Evolutionary conservation across 2,113 vertebrate species (phyloP).

Genomic region (Saccopteryx bilineata): DNA sequence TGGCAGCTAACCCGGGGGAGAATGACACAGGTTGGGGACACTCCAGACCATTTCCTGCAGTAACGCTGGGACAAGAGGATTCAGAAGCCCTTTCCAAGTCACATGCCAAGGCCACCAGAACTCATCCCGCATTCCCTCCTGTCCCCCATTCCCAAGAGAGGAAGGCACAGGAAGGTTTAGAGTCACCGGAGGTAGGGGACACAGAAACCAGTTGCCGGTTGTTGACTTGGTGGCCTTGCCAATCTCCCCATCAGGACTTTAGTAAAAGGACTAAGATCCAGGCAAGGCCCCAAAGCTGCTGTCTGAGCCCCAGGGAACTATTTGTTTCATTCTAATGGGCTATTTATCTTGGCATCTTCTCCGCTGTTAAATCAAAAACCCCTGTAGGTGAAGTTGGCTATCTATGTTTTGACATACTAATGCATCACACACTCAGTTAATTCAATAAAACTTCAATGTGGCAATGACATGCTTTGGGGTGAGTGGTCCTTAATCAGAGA

Average conservation of each 20-base stretch:
- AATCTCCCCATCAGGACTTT: background rate
- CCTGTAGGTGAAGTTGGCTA: background rate
- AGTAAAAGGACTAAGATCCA: background rate
- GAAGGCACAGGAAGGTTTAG: background rate
- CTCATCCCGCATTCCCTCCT: background rate
- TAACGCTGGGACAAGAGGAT: background rate
- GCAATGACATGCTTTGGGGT: background rate
- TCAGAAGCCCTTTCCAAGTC: background rate
- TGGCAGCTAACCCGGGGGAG: background rate
- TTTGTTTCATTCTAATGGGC: background rate
- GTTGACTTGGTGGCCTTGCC: background rate
- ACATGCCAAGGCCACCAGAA: background rate
- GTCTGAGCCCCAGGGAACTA: background rate
- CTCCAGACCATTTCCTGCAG: background rate
- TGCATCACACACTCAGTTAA: background rate
- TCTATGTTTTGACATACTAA: slow-evolving; percentile 5
- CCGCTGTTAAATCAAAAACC: slow-evolving; percentile 47
- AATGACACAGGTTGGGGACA: background rate
- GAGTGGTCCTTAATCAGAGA: background rate
- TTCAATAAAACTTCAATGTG: background rate
- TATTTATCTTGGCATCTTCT: slow-evolving; percentile 49
- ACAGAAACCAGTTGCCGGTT: background rate
- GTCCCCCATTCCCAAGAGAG: background rate
- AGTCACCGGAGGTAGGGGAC: background rate
- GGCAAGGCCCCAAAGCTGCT: background rate